These are phyloP conservation scores for Plebejus melissa DNA, from an alignment of 2,888 invertebrate species.

Conservation along the genomic window DNA sequence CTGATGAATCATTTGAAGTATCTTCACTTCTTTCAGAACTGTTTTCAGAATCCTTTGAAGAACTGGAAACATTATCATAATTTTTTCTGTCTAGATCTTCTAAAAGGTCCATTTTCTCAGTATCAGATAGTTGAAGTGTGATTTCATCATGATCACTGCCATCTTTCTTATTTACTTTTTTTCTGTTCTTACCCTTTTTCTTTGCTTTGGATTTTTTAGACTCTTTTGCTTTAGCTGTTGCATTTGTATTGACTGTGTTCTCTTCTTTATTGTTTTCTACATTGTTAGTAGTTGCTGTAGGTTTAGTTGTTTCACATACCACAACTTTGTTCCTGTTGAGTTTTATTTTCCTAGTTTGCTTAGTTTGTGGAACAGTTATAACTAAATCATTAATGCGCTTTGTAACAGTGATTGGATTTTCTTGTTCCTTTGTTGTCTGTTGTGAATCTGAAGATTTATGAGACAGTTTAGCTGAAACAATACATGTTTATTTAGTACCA, in stretches of 20 bases:
- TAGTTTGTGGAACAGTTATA: conserved; percentile 60
- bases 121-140: conserved; percentile 67
- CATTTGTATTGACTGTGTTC: conserved; percentile 35
- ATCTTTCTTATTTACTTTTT: conserved; percentile 48
- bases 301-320: conserved; percentile 9
- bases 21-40: conserved; percentile 41
- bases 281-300: conserved; percentile 24
- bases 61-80: conserved; percentile 50
- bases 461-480: conserved; percentile 42
- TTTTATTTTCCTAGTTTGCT: conserved; percentile 60
- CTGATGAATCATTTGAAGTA: background rate
- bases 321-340: conserved; percentile 53
- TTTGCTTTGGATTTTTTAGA: conserved; percentile 58
- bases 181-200: conserved; percentile 51
- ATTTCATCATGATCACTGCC: conserved; percentile 70
- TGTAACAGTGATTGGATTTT: conserved; percentile 43
- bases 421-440: conserved; percentile 1
- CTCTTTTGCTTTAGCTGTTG: conserved; percentile 38
- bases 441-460: conserved; percentile 29
- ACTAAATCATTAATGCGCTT: conserved; percentile 55
- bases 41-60: conserved; percentile 46
- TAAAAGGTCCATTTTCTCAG: conserved; percentile 71
- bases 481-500: background rate
- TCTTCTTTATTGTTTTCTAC: conserved; percentile 43
- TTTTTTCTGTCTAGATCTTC: conserved; percentile 64